These are phyloP conservation scores for Oryzias curvinotus DNA, from an alignment of 2,113 vertebrate species.

Conservation along the genomic window DNA sequence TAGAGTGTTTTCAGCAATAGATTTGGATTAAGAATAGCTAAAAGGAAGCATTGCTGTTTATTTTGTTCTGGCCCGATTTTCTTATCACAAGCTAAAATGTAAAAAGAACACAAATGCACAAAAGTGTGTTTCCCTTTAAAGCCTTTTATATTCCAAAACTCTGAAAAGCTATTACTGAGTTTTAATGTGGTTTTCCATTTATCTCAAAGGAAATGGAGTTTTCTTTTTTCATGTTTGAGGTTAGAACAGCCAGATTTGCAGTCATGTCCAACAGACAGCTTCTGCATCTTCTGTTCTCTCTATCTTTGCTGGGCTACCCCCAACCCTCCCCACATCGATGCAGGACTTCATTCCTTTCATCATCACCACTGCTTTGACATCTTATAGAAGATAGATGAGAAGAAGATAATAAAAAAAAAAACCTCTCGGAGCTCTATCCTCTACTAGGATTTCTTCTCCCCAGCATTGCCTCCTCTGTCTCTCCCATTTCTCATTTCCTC, in stretches of 20 bases:
- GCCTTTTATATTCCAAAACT: not conserved
- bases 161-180: not conserved
- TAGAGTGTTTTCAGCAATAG: no score
- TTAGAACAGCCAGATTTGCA: slow-evolving; percentile 27
- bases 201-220: slow-evolving; percentile 17
- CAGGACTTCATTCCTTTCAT: slow-evolving; percentile 47
- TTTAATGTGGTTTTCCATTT: slow-evolving; percentile 18
- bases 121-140: not conserved
- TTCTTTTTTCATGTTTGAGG: slow-evolving; percentile 34
- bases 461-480: not conserved
- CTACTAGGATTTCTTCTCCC: slow-evolving; percentile 17
- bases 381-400: slow-evolving; percentile 31
- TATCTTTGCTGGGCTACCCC: not conserved
- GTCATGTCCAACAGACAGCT: slow-evolving; percentile 21
- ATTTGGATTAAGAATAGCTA: no score
- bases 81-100: no score
- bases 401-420: slow-evolving; percentile 44
- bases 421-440: slow-evolving; percentile 14
- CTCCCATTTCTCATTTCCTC: slow-evolving; percentile 38
- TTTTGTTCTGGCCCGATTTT: no score
- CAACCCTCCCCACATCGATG: slow-evolving; percentile 6
- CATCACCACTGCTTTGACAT: slow-evolving; percentile 39
- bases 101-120: no score
- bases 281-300: slow-evolving; percentile 9
- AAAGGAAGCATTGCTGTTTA: no score